phyloP scores from a whole-genome alignment of 2,888 invertebrate species.

The Gymnocheta viridis region DNA sequence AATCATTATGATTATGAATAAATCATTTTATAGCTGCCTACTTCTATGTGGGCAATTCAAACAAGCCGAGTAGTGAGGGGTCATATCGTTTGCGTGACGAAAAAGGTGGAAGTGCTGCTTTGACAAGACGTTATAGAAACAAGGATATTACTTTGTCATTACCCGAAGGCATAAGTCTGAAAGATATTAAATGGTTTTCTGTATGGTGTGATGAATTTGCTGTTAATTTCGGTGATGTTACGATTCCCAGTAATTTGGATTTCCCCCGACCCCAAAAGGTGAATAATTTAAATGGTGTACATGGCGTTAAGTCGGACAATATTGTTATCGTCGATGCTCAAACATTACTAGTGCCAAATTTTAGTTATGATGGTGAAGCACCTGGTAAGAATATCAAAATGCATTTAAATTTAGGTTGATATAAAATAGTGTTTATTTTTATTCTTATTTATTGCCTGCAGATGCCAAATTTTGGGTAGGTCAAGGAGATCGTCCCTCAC shows the following conservation, averaged over 20 bases:
- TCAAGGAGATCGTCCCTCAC: conserved; percentile 89
- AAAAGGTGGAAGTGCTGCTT: conserved; percentile 89
- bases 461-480: conserved; percentile 98
- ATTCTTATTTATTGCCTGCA: conserved; percentile 79
- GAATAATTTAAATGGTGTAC: conserved; percentile 89
- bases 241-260: conserved; percentile 89
- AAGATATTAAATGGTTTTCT: conserved; percentile 93
- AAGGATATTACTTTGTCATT: conserved; percentile 92
- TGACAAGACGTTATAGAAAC: conserved; percentile 89
- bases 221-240: conserved; percentile 95
- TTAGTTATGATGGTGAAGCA: conserved; percentile 95
- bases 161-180: conserved; percentile 92
- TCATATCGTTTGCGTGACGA: conserved; percentile 90
- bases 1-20: neutral
- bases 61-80: conserved; percentile 86
- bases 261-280: conserved; percentile 93
- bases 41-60: conserved; percentile 92
- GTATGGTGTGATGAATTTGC: conserved; percentile 96
- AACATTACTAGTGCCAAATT: conserved; percentile 93
- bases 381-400: conserved; percentile 86
- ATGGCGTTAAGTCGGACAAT: conserved; percentile 92
- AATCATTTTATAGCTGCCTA: conserved; percentile 87
- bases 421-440: neutral
- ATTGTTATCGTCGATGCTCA: conserved; percentile 96
- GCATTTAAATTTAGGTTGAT: neutral